Percentiles rank a stretch among this genome's conserved stretches.
Evolutionary conservation across 2,888 invertebrate species (phyloP).

Genomic region (Lysandra bellargus): DNA sequence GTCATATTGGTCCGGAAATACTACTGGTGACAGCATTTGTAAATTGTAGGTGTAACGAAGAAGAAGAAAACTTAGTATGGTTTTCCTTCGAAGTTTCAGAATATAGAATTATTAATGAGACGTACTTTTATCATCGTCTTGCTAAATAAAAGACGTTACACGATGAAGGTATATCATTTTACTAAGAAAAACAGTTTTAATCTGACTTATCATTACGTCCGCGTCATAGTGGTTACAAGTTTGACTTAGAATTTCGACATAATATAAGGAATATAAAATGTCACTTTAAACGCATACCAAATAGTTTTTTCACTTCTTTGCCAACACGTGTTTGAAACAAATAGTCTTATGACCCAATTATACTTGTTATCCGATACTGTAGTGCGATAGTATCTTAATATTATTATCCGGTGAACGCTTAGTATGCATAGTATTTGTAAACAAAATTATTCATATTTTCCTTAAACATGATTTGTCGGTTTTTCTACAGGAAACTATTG

Average conservation of each 20-base stretch:
- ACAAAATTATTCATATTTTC: slow-evolving; percentile 2
- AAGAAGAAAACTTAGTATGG: no score
- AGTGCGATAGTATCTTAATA: neutral
- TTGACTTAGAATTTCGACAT: neutral
- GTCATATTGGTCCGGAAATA: no score
- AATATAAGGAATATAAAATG: neutral
- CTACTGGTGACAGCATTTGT: no score
- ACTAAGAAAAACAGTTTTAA: neutral
- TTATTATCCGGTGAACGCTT: neutral
- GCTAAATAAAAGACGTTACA: no score
- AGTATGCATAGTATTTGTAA: neutral
- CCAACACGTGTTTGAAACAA: slow-evolving; percentile 12
- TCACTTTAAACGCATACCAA: neutral
- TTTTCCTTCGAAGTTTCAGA: no score
- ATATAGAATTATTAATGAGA: no score
- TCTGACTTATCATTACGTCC: neutral
- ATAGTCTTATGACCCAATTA: neutral
- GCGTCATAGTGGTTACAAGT: neutral
- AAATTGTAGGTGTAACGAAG: no score
- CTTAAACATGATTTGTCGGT: neutral
- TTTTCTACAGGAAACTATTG: no score
- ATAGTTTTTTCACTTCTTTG: neutral
- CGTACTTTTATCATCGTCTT: no score
- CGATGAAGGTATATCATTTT: neutral
- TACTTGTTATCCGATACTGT: neutral